phyloP scores from a whole-genome alignment of 2,797 vertebrate species.

The Tokudaia tokunoshimensis region DNA sequence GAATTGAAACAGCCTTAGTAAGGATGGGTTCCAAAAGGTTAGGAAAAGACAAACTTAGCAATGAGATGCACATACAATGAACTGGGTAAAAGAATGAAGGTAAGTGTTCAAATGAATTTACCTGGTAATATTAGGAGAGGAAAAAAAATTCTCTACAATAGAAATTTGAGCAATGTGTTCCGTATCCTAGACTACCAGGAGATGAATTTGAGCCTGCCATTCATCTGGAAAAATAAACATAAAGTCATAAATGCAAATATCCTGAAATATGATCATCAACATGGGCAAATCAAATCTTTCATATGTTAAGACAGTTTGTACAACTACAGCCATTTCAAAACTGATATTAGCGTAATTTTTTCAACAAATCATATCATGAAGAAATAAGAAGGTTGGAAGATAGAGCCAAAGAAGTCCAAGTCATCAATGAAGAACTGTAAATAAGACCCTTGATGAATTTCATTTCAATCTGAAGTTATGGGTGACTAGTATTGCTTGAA shows the following conservation, averaged over 20 bases:
- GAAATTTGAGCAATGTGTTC: not conserved
- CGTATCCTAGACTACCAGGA: not conserved
- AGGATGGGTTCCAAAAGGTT: not conserved
- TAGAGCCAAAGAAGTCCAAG: not conserved
- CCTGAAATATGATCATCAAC: not conserved
- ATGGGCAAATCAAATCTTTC: not conserved
- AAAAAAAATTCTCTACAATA: conserved; percentile 27
- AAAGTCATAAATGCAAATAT: not conserved
- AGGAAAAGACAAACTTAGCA: not conserved
- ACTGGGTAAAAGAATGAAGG: not conserved
- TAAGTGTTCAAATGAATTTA: not conserved
- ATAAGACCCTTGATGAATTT: not conserved
- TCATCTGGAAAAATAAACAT: not conserved
- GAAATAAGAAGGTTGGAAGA: not conserved
- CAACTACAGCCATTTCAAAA: not conserved
- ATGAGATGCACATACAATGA: not conserved
- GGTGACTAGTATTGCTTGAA: not conserved
- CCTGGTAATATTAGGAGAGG: not conserved
- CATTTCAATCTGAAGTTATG: not conserved
- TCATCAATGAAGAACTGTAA: not conserved
- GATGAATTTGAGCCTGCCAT: not conserved
- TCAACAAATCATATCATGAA: not conserved
- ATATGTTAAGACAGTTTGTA: conserved; percentile 1
- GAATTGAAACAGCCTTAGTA: not conserved
- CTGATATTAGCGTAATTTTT: not conserved